Percentiles rank a stretch among this genome's conserved stretches.
These are phyloP conservation scores for Bursaphelenchus okinawaensis DNA, from an alignment of 2,888 invertebrate species.

Conservation along the genomic window DNA sequence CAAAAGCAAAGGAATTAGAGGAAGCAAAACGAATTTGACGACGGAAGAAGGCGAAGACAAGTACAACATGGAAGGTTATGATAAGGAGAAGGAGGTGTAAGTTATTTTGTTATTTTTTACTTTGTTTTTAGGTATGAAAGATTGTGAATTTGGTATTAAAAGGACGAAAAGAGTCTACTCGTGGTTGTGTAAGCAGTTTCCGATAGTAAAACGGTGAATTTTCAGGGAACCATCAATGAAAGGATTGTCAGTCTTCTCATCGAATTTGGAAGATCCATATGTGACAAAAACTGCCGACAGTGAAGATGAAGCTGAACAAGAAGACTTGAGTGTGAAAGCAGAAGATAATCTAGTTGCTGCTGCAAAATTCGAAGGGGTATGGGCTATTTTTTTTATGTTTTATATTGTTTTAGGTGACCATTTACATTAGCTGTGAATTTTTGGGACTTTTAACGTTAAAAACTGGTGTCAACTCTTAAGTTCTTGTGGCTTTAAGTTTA, in stretches of 20 bases:
- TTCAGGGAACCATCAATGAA: conserved; percentile 34
- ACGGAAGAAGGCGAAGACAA: conserved; percentile 18
- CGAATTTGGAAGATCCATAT: conserved; percentile 47
- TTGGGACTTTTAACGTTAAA: no score
- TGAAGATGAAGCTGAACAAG: conserved; percentile 61
- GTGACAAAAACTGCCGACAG: conserved; percentile 44
- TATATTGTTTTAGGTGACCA: not conserved
- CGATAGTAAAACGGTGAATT: not conserved
- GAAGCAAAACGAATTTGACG: not conserved
- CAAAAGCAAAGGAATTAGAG: conserved; percentile 14
- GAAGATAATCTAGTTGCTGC: conserved; percentile 82
- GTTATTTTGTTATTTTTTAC: conserved; percentile 9
- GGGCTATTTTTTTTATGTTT: conserved; percentile 65
- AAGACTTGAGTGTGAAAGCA: conserved; percentile 80
- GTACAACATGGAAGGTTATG: conserved; percentile 23
- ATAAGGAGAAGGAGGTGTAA: conserved; percentile 19
- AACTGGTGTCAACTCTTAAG: no score
- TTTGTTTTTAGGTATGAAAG: not conserved
- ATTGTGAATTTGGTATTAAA: no score
- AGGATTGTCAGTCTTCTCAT: conserved; percentile 46
- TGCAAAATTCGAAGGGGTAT: conserved; percentile 79
- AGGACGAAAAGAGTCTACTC: no score
- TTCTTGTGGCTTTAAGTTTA: not conserved
- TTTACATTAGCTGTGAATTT: not conserved
- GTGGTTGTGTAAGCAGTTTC: not conserved